Conservation (phyloP, 2,888 invertebrate species). For the Campoplex nolae region DNA sequence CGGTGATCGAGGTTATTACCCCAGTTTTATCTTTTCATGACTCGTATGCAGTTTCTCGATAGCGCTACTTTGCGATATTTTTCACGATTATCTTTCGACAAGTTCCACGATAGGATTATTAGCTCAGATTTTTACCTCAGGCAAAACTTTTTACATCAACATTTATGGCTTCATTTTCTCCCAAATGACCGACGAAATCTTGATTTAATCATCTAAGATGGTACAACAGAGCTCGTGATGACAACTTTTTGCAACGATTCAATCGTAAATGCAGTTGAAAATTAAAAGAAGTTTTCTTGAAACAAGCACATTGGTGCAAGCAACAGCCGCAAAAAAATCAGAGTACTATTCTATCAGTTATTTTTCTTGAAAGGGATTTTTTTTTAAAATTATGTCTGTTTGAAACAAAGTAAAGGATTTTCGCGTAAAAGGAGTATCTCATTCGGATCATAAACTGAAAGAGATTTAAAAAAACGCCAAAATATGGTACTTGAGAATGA, state of each 20-base stretch:
- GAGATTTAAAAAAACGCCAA: too few species aligned
- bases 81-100: not conserved
- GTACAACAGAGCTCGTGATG: not conserved
- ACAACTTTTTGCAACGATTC: not conserved
- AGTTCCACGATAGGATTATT: not conserved
- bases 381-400: too few species aligned
- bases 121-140: not conserved
- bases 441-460: too few species aligned
- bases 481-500: too few species aligned
- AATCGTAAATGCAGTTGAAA: not conserved
- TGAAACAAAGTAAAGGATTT: too few species aligned
- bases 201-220: not conserved
- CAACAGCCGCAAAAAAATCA: too few species aligned
- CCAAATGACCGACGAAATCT: not conserved
- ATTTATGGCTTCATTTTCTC: not conserved
- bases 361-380: too few species aligned
- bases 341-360: not conserved
- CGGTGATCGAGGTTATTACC: constrained; percentile 56
- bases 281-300: not conserved
- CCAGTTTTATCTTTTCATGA: constrained; percentile 20
- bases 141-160: not conserved
- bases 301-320: too few species aligned
- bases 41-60: constrained; percentile 11
- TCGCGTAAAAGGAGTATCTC: too few species aligned
- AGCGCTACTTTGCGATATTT: not conserved